Percentiles rank a stretch among this genome's conserved stretches.
These are phyloP conservation scores for Caenorhabditis elegans DNA, from an alignment of 1,140 invertebrate genomes.

Conservation along the genomic window WBcel235 BX284606.5:15434001-15434500, in stretches of 20 bases:
- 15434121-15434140: not conserved
- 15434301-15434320: not conserved
- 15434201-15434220: not conserved
- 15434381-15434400: not conserved
- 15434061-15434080: too few relatives aligned
- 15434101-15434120: not conserved
- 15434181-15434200: not conserved
- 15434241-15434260: too few relatives aligned
- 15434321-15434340: too few relatives aligned
- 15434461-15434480: not conserved
- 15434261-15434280: not conserved
- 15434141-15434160: not conserved
- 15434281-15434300: not conserved
- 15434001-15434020: too few relatives aligned
- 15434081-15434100: too few relatives aligned
- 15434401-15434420: not conserved
- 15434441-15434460: slow-evolving; percentile 24
- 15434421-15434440: not conserved
- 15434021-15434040: too few relatives aligned
- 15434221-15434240: too few relatives aligned
- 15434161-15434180: slow-evolving; percentile 16
- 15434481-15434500: not conserved
- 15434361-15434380: not conserved
- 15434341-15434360: too few relatives aligned
- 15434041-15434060: too few relatives aligned